Conservation (phyloP, 2,888 invertebrate species). For the Cyclophora punctaria region DNA sequence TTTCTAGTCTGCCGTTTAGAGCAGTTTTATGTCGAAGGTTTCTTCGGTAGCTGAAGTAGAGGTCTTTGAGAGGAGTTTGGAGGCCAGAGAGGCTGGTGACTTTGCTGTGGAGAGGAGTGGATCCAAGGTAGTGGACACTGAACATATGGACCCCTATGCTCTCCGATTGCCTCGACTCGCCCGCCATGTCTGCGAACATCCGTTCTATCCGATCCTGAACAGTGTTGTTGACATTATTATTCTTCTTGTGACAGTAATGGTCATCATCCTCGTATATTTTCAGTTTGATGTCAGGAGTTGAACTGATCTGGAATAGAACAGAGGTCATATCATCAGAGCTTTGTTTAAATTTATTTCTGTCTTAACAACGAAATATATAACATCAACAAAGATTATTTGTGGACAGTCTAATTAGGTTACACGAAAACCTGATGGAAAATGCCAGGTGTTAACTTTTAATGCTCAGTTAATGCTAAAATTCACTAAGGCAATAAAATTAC, state of each 20-base stretch:
- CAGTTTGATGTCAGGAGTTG: slow-evolving; percentile 45
- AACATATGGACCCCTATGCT: slow-evolving; percentile 76
- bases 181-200: slow-evolving; percentile 86
- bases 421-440: too few relatives aligned
- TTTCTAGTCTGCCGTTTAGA: slow-evolving; percentile 78
- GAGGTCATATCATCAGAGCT: too few relatives aligned
- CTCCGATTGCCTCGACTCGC: slow-evolving; percentile 67
- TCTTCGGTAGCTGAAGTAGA: slow-evolving; percentile 79
- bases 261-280: slow-evolving; percentile 60
- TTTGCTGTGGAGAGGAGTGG: slow-evolving; percentile 83
- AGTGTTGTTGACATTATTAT: slow-evolving; percentile 73
- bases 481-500: too few relatives aligned
- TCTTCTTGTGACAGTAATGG: slow-evolving; percentile 55
- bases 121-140: slow-evolving; percentile 88
- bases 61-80: slow-evolving; percentile 84
- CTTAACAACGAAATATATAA: too few relatives aligned
- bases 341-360: too few relatives aligned
- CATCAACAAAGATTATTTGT: too few relatives aligned
- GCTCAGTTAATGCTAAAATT: too few relatives aligned
- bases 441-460: too few relatives aligned
- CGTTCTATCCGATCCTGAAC: slow-evolving; percentile 91
- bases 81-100: slow-evolving; percentile 88
- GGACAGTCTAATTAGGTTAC: too few relatives aligned
- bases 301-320: slow-evolving; percentile 41
- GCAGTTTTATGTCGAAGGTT: slow-evolving; percentile 67